These are phyloP conservation scores for Vulpes lagopus DNA, from an alignment of 2,113 vertebrate genomes.

Conservation along the genomic window DNA sequence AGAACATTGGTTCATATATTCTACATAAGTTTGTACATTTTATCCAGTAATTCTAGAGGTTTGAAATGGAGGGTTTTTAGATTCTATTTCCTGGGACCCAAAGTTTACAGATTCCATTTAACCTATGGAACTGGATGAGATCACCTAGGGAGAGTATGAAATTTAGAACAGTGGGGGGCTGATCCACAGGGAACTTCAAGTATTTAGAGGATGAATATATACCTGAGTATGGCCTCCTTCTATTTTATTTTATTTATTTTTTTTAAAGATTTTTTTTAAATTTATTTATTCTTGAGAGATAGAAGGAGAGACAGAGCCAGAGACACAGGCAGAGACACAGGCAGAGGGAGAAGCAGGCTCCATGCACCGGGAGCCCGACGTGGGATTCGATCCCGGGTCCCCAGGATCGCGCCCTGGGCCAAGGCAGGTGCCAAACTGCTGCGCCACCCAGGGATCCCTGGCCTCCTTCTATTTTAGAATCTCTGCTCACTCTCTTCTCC, in stretches of 20 bases:
- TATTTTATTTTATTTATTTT: too few species aligned
- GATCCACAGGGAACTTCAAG: neutral
- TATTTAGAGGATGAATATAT: neutral
- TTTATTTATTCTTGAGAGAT: too few species aligned
- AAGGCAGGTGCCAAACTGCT: too few species aligned
- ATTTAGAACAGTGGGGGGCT: neutral
- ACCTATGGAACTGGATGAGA: neutral
- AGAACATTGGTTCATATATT: neutral
- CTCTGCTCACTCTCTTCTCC: neutral
- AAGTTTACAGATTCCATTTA: conserved; percentile 53
- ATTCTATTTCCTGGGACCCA: neutral
- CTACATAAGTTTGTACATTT: conserved; percentile 15
- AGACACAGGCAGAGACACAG: too few species aligned
- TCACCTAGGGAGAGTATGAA: neutral
- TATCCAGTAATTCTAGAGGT: neutral
- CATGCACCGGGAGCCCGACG: too few species aligned
- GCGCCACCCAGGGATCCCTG: too few species aligned
- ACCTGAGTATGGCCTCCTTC: neutral
- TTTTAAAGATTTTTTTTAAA: too few species aligned
- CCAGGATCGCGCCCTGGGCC: too few species aligned
- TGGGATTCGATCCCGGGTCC: too few species aligned
- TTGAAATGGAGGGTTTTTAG: conserved; percentile 26
- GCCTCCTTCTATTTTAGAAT: neutral
- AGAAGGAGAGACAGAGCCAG: too few species aligned
- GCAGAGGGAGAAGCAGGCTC: too few species aligned